Conservation (phyloP, 2,888 invertebrate genomes). For the Alentia gelatinosa region DNA sequence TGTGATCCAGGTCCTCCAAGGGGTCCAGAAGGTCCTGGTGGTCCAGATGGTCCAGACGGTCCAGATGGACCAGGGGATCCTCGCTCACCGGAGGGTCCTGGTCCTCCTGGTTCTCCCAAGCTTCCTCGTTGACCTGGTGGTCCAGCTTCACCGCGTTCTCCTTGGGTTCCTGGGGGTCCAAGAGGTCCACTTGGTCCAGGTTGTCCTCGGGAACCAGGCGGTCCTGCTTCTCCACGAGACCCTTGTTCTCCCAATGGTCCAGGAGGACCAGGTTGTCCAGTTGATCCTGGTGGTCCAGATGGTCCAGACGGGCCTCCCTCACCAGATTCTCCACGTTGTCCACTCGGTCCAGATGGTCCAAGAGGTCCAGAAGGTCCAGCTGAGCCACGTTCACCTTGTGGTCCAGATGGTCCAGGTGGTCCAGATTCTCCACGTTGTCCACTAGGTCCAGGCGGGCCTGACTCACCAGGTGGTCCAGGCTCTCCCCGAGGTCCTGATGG, state of each 20-base stretch:
- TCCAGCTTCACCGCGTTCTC: constrained; percentile 57
- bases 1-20: constrained; percentile 55
- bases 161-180: constrained; percentile 28
- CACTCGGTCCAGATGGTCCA: constrained; percentile 26
- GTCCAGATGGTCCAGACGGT: constrained; percentile 53
- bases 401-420: constrained; percentile 51
- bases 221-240: constrained; percentile 39
- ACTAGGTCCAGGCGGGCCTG: constrained; percentile 47
- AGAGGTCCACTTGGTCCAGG: constrained; percentile 49
- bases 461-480: constrained; percentile 45
- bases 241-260: not conserved
- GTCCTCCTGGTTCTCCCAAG: constrained; percentile 52
- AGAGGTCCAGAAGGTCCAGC: constrained; percentile 55
- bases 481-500: not conserved
- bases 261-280: constrained; percentile 11
- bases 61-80: constrained; percentile 60
- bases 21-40: constrained; percentile 58
- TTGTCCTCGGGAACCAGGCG: constrained; percentile 50
- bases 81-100: constrained; percentile 56
- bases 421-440: constrained; percentile 55
- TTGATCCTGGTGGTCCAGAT: constrained; percentile 24
- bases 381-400: constrained; percentile 52
- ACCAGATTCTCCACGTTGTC: constrained; percentile 29
- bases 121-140: constrained; percentile 47
- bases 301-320: constrained; percentile 17